These are phyloP conservation scores for Columba guinea DNA, from an alignment of 2,797 vertebrate genomes.

Conservation along the genomic window DNA sequence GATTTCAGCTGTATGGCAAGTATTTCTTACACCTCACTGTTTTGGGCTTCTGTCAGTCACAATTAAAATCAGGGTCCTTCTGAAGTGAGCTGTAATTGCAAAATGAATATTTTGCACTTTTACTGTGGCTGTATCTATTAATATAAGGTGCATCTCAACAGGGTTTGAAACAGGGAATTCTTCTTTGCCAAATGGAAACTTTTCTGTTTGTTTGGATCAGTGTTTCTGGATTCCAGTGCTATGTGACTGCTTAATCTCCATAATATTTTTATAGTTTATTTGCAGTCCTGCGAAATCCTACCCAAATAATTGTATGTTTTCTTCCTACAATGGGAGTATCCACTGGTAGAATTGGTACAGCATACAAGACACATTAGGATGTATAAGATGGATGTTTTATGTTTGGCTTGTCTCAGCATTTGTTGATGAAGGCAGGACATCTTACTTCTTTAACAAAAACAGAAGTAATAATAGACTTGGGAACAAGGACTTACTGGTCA, in stretches of 20 bases:
- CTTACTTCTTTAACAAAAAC: background rate
- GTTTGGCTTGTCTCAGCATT: background rate
- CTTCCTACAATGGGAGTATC: background rate
- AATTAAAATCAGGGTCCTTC: background rate
- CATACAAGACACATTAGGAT: background rate
- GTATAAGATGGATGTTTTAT: background rate
- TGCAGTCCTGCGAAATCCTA: background rate
- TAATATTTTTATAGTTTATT: slow-evolving; percentile 2
- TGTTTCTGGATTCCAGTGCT: background rate
- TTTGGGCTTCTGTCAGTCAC: background rate
- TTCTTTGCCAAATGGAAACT: background rate
- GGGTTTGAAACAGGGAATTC: background rate
- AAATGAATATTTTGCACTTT: background rate
- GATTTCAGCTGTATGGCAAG: background rate
- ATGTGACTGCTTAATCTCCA: background rate
- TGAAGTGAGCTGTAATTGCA: background rate
- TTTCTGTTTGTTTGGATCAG: background rate
- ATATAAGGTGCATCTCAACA: background rate
- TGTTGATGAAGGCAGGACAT: background rate
- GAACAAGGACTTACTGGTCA: background rate
- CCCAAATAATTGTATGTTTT: background rate
- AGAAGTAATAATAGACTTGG: background rate
- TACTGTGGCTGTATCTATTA: background rate
- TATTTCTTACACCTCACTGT: background rate
- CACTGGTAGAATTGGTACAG: background rate